phyloP scores from a whole-genome alignment of 2,113 vertebrate genomes.

The Rhineura floridana region DNA sequence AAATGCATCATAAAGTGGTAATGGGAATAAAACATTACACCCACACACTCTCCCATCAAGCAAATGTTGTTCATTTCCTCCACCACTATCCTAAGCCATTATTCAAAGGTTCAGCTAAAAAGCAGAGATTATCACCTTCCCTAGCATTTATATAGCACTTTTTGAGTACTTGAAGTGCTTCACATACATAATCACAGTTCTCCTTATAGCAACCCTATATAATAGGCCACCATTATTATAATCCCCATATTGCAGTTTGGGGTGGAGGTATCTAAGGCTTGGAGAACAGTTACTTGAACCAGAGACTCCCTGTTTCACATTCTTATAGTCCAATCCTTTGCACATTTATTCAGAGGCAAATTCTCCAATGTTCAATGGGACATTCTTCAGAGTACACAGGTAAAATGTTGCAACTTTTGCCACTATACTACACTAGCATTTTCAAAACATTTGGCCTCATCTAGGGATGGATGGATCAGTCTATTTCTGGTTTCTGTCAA shows the following conservation, averaged over 20 bases:
- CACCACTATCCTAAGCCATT: neutral
- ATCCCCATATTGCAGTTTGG: neutral
- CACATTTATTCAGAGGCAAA: neutral
- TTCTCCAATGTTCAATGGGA: neutral
- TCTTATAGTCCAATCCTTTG: neutral
- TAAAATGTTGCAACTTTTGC: neutral
- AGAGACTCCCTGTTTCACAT: neutral
- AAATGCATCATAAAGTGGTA: slow-evolving; percentile 23
- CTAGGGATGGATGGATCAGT: no score
- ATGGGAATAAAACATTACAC: slow-evolving; percentile 16
- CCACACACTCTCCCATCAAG: neutral
- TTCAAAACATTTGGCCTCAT: neutral
- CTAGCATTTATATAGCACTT: neutral
- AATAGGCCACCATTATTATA: neutral
- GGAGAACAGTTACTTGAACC: neutral
- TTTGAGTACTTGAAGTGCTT: neutral
- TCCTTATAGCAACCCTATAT: neutral
- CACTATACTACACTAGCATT: neutral
- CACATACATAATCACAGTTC: neutral
- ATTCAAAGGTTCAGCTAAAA: neutral
- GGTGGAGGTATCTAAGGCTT: neutral
- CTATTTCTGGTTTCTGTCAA: no score
- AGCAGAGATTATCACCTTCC: neutral
- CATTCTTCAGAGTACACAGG: neutral
- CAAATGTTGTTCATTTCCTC: neutral